These are phyloP conservation scores for Hartigia nigra DNA, from an alignment of 2,888 invertebrate genomes.

Conservation along the genomic window DNA sequence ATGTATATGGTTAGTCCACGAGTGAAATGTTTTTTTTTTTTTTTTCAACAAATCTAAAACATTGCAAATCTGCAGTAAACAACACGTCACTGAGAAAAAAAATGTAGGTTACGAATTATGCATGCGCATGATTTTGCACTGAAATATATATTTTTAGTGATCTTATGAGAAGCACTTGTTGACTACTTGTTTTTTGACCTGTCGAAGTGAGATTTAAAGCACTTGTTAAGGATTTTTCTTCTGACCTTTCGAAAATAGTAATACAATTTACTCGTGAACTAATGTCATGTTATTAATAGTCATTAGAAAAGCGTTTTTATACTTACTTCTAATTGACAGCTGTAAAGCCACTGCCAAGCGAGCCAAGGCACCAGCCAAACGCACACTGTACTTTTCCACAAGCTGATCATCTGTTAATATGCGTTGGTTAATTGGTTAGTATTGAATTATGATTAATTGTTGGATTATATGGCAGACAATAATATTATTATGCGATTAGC, in stretches of 20 bases:
- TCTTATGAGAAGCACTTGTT: too few species aligned
- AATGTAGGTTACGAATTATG: not conserved
- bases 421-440: constrained; percentile 39
- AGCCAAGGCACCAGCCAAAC: constrained; percentile 72
- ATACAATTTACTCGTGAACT: not conserved
- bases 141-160: not conserved
- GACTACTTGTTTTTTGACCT: too few species aligned
- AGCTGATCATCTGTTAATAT: constrained; percentile 57
- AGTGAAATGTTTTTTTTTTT: not conserved
- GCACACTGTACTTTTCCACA: constrained; percentile 73
- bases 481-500: not conserved
- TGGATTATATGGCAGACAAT: not conserved
- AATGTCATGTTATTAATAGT: not conserved
- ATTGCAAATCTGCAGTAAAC: too few species aligned
- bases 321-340: constrained; percentile 78
- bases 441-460: not conserved
- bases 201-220: too few species aligned
- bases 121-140: not conserved
- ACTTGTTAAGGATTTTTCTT: not conserved
- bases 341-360: constrained; percentile 75
- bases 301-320: constrained; percentile 18
- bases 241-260: not conserved
- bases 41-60: not conserved
- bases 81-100: too few species aligned
- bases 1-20: not conserved